Evolutionary conservation across 2,888 invertebrate genomes (phyloP).

Genomic region (Apamea epomidion): DNA sequence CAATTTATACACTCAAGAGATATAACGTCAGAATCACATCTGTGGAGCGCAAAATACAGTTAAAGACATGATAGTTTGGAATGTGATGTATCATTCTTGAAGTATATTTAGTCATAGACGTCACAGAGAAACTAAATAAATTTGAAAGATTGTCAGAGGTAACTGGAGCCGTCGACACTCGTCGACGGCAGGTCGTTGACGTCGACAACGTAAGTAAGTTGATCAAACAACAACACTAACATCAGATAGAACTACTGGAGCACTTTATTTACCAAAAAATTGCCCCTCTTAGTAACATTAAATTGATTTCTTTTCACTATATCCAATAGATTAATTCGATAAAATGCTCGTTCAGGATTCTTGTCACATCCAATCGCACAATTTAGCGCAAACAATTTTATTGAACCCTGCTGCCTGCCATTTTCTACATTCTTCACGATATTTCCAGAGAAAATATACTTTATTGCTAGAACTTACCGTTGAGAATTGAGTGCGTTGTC

Average conservation of each 20-base stretch:
- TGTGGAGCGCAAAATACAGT: conserved; percentile 17
- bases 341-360: conserved; percentile 32
- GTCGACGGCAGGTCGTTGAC: background rate
- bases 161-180: background rate
- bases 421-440: background rate
- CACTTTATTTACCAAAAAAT: background rate
- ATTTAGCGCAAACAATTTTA: conserved; percentile 28
- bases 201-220: background rate
- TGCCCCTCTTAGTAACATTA: background rate
- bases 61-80: background rate
- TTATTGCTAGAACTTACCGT: conserved; percentile 74
- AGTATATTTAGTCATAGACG: background rate
- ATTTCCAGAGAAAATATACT: conserved; percentile 3
- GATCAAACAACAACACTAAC: background rate
- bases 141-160: background rate
- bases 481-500: conserved; percentile 87
- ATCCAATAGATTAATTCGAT: conserved; percentile 27
- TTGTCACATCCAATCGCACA: conserved; percentile 28
- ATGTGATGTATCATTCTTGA: conserved; percentile 16
- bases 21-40: conserved; percentile 26
- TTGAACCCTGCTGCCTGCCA: conserved; percentile 8
- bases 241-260: background rate
- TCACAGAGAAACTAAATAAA: background rate
- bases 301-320: conserved; percentile 23
- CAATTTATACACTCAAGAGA: background rate